Conservation (phyloP, 2,797 vertebrate species). For the Orestias chungarensis region DNA sequence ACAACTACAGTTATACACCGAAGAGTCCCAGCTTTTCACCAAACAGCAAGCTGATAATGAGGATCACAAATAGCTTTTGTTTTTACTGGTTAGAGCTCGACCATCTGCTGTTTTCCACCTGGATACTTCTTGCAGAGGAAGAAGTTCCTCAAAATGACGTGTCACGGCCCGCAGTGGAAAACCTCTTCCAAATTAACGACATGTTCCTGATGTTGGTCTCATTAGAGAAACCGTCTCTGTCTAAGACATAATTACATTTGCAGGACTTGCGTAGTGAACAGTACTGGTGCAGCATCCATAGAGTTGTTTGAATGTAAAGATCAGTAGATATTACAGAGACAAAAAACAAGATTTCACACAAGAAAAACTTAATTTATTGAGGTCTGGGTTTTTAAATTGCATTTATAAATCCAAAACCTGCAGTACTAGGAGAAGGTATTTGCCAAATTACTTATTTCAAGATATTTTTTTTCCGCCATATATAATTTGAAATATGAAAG, state of each 20-base stretch:
- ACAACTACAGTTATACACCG: conserved; percentile 29
- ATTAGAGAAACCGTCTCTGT: conserved; percentile 45
- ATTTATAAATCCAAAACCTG: background rate
- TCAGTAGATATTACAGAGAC: background rate
- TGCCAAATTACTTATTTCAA: no score
- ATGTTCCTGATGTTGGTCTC: conserved; percentile 25
- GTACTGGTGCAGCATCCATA: background rate
- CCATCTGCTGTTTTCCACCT: conserved; percentile 77
- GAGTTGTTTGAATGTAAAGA: background rate
- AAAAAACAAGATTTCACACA: background rate
- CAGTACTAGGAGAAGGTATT: no score
- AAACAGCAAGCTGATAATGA: conserved; percentile 47
- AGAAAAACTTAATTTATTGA: background rate
- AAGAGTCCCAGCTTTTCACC: conserved; percentile 37
- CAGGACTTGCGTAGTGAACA: conserved; percentile 9
- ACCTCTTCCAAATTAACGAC: conserved; percentile 32
- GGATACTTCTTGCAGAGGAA: conserved; percentile 51
- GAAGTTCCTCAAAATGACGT: conserved; percentile 37
- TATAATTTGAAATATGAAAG: no score
- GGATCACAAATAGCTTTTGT: conserved; percentile 39
- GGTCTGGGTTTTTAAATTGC: background rate
- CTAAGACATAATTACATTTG: conserved; percentile 29
- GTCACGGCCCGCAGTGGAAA: conserved; percentile 41
- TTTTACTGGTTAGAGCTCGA: conserved; percentile 54
- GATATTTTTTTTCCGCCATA: no score